Evolutionary conservation across 2,113 vertebrate species (phyloP).

Genomic region (Silurus asotus): DNA sequence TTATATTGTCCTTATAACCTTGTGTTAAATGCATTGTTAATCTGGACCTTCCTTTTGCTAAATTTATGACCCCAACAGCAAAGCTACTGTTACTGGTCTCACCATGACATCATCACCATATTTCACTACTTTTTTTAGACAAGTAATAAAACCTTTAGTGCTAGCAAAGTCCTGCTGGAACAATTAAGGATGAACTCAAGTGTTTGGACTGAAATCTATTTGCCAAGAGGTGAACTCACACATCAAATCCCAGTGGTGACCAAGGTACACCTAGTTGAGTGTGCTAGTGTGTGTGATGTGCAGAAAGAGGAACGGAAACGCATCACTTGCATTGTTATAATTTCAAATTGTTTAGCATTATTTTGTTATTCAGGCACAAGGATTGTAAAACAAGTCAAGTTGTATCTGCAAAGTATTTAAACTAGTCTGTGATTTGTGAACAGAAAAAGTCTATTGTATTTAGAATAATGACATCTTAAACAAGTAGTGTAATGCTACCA

Average conservation of each 20-base stretch:
- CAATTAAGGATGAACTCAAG: slow-evolving; percentile 55
- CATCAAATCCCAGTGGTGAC: slow-evolving; percentile 52
- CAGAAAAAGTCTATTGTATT: not conserved
- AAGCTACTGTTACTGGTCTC: slow-evolving; percentile 42
- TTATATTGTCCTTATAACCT: slow-evolving; percentile 6
- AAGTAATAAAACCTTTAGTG: slow-evolving; percentile 66
- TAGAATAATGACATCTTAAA: slow-evolving; percentile 11
- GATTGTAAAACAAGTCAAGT: not conserved
- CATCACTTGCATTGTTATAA: not conserved
- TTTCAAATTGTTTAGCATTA: not conserved
- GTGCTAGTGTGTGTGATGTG: slow-evolving; percentile 3
- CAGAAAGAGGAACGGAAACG: not conserved
- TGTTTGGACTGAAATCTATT: slow-evolving; percentile 64
- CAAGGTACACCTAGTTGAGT: slow-evolving; percentile 41
- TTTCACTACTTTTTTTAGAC: slow-evolving; percentile 46
- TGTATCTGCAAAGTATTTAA: not conserved
- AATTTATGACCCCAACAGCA: slow-evolving; percentile 26
- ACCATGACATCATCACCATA: slow-evolving; percentile 52
- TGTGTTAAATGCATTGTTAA: slow-evolving; percentile 30
- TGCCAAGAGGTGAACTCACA: slow-evolving; percentile 62
- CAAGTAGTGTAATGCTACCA: not conserved
- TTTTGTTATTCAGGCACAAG: not conserved
- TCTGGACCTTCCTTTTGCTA: not conserved
- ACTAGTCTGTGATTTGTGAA: not conserved
- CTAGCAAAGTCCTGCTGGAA: slow-evolving; percentile 54